Base-by-base conservation (phyloP, 2,888 invertebrate species). In the Drosophila borealis region DNA sequence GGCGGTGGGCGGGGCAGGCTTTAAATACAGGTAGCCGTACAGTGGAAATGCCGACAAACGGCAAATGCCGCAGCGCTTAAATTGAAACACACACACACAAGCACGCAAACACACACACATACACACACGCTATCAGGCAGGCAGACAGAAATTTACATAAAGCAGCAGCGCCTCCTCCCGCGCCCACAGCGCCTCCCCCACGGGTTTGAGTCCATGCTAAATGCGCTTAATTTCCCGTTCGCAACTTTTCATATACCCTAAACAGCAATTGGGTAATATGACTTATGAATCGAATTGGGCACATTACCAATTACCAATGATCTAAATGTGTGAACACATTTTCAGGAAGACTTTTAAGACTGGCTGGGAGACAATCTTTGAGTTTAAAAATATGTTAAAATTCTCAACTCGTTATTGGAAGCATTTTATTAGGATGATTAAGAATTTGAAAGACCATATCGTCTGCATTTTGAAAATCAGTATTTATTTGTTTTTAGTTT, bases 181-280 rank as follows among this genome's bases (percentile, higher is more conserved):
- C 36, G 3, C 41, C 46, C 50, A 9, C 33, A 25, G 3, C 17
- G 39, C n/a, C 41, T 42, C 8, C 25, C 14, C 10, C 49, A 10
- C 8, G 46, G 65, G 53, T 66, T 70, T 45, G 42, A 65, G 63
- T 71, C 69, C 53, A 46, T 55, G 61, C 79, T 77, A 82, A 86
- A 79, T 83, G 74, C 78, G 78, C 75, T 85, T 88, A 83, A 85
- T 86, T 88, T 86, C 81, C 86, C 79, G 79, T 68, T 72, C 46
- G 72, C 74, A 69, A 80, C 77, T 67, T 78, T 65, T 72, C 48
- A 17, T 39, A 63, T 66, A 37, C 65, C 21, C 64, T 65, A 19
- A 10, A 10, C 13, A 17, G 34, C 10, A n/a, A n/a, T 21, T 11
- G 17, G 19, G 1, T 33, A n/a, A 13, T 4, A 14, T 9, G 10